phyloP scores from a whole-genome alignment of 2,888 invertebrate species.

The Spisula solida region DNA sequence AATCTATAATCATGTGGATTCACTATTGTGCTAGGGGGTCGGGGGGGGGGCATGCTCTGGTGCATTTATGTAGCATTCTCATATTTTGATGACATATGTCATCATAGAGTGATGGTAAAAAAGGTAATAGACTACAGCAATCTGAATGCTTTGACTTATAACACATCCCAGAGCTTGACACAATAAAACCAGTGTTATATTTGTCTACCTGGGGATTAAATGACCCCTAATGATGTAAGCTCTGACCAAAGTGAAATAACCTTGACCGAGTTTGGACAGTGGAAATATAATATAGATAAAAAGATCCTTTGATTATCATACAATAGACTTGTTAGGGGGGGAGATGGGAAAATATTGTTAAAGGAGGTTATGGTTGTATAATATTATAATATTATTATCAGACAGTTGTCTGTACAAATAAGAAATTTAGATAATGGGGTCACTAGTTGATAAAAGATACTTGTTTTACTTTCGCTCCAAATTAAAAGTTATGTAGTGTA shows the following conservation, averaged over 20 bases:
- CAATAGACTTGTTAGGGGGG: not conserved
- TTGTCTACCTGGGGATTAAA: not conserved
- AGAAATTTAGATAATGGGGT: conserved; percentile 6
- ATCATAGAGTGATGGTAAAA: no score
- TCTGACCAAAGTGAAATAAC: not conserved
- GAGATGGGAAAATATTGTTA: not conserved
- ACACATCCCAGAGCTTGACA: no score
- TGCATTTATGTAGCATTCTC: no score
- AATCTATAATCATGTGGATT: no score
- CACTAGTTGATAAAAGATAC: not conserved
- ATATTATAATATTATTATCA: not conserved
- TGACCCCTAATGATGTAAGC: not conserved
- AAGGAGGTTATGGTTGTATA: not conserved
- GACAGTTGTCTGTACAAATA: not conserved
- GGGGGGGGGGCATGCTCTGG: no score
- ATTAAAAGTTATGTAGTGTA: no score
- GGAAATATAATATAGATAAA: not conserved
- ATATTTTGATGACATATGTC: no score
- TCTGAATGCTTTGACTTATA: no score
- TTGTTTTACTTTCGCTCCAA: not conserved
- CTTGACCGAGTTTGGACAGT: not conserved
- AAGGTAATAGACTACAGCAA: no score
- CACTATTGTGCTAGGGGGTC: no score
- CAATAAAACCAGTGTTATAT: not conserved
- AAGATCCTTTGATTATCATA: not conserved